A percentile compares a stretch with the other conserved stretches of the same genome.
phyloP scores from a whole-genome alignment of 2,113 vertebrate species.

The Raja brachyura region DNA sequence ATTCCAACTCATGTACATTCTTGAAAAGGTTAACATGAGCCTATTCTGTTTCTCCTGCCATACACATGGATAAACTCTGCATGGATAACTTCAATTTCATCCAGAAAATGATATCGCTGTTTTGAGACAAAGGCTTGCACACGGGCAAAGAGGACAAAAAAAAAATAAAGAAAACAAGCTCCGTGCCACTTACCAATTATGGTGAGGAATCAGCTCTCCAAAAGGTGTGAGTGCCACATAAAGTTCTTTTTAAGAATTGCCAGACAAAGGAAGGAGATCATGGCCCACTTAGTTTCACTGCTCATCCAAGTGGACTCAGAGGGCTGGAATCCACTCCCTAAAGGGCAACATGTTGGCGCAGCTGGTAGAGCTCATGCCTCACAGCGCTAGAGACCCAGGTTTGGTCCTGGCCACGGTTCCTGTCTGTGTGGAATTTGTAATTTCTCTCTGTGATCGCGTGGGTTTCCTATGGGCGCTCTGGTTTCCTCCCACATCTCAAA shows the following conservation, averaged over 20 bases:
- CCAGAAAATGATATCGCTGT: background rate
- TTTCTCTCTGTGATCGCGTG: no score
- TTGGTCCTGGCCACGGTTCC: no score
- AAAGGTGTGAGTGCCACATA: background rate
- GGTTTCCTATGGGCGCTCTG: no score
- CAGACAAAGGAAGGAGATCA: background rate
- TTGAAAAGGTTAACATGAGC: conserved; percentile 33
- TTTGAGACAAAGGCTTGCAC: background rate
- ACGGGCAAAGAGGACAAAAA: background rate
- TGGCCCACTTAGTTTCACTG: background rate
- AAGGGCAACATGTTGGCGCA: no score
- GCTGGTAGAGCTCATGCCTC: no score
- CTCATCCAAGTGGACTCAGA: no score
- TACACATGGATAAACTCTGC: conserved; percentile 25
- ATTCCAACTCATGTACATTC: conserved; percentile 13
- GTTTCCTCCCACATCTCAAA: no score
- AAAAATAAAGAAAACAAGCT: background rate
- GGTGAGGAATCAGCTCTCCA: background rate
- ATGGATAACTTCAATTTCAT: conserved; percentile 33
- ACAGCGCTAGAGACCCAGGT: no score
- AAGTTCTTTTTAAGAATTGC: background rate
- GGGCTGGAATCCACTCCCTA: no score
- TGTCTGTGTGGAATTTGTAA: no score
- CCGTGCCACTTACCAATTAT: background rate
- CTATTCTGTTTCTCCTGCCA: conserved; percentile 2